Evolutionary conservation across 1,140 invertebrate genomes (phyloP).

Genomic region (Drosophila aff.): DNA sequence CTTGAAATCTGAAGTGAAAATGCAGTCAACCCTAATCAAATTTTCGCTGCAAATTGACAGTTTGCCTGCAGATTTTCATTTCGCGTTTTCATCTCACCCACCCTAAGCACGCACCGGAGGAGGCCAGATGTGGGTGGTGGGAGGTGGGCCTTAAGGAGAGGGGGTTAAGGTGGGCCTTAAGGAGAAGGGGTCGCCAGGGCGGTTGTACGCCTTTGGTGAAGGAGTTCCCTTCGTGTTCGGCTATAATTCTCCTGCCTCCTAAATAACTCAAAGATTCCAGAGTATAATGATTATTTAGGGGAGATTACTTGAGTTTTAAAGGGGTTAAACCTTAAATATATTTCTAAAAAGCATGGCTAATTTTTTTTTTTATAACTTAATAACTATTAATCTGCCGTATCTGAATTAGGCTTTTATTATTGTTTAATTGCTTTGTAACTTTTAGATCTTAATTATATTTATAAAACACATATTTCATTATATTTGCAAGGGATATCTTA

Average conservation of each 20-base stretch:
- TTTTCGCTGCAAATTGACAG: slow-evolving; percentile 63
- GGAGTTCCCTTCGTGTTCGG: slow-evolving; percentile 46
- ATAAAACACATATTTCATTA: background rate
- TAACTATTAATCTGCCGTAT: too few species aligned
- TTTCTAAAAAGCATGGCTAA: background rate
- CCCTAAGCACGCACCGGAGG: slow-evolving; percentile 51
- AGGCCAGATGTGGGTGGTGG: background rate
- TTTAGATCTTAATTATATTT: background rate
- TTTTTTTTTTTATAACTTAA: too few species aligned
- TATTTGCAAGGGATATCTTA: background rate
- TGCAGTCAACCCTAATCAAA: slow-evolving; percentile 68
- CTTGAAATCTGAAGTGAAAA: slow-evolving; percentile 36
- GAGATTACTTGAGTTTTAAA: background rate
- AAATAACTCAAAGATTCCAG: background rate
- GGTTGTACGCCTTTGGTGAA: slow-evolving; percentile 46
- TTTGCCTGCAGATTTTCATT: slow-evolving; percentile 67
- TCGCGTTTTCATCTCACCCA: slow-evolving; percentile 55
- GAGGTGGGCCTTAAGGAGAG: background rate
- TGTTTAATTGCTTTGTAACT: too few species aligned
- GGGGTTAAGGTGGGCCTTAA: background rate
- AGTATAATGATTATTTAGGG: background rate
- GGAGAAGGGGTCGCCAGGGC: background rate
- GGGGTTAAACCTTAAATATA: background rate
- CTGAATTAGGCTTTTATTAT: too few species aligned
- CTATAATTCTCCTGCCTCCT: slow-evolving; percentile 10